Conservation (phyloP, 2,113 vertebrate genomes). For the Shinisaurus crocodilurus region DNA sequence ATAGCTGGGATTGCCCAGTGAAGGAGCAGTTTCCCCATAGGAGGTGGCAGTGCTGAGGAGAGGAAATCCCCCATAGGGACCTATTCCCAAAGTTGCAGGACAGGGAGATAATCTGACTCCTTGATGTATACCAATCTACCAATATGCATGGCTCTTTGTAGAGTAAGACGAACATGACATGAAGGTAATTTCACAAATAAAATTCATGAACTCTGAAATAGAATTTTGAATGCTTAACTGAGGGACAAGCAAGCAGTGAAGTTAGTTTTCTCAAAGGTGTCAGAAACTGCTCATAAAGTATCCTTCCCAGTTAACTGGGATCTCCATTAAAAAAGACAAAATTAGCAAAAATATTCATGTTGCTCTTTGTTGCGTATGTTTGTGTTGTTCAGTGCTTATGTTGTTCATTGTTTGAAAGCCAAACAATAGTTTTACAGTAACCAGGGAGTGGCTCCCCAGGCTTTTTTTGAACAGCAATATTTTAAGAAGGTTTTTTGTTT, state of each 20-base stretch:
- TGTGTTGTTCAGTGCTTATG: neutral
- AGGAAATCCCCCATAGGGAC: no score
- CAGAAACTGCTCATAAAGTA: constrained; percentile 49
- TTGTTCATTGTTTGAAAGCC: constrained; percentile 30
- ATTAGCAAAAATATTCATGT: constrained; percentile 33
- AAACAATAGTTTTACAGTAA: constrained; percentile 52
- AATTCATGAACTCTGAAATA: neutral
- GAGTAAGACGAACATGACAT: neutral
- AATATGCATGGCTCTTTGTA: neutral
- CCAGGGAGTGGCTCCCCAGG: constrained; percentile 54
- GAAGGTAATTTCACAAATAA: neutral
- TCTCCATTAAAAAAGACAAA: constrained; percentile 28
- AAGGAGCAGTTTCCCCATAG: no score
- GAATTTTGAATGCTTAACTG: neutral
- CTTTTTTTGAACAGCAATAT: constrained; percentile 44
- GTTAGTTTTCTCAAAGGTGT: constrained; percentile 51
- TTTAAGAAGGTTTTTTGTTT: constrained; percentile 56
- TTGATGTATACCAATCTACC: no score
- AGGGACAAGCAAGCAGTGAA: constrained; percentile 40
- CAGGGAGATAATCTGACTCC: neutral
- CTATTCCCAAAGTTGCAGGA: neutral
- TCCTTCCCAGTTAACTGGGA: constrained; percentile 39
- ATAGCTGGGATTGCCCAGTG: no score
- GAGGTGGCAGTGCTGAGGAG: no score
- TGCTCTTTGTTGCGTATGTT: no score